phyloP scores from a whole-genome alignment of 1,140 invertebrate species.

The Bombus pyrosoma region DNA sequence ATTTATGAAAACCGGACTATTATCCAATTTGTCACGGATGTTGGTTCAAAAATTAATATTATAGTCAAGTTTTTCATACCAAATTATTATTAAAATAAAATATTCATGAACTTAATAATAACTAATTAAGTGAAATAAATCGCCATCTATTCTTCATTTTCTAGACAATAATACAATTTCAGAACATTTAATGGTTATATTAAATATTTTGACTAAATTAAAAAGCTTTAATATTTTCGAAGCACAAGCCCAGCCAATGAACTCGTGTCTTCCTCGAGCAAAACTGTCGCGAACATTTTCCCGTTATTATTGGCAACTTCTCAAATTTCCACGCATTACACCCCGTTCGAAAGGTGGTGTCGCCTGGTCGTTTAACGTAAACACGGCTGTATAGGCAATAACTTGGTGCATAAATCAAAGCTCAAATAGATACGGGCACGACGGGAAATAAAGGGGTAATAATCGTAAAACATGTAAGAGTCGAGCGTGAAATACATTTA shows the following conservation, averaged over 20 bases:
- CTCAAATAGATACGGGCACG: conserved; percentile 32
- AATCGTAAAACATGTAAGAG: conserved; percentile 53
- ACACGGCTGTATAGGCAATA: conserved; percentile 27
- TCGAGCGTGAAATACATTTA: conserved; percentile 49
- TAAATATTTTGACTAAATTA: not conserved
- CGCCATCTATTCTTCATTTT: too few relatives aligned
- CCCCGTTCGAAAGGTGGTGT: not conserved
- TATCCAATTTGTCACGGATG: not conserved
- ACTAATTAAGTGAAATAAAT: not conserved
- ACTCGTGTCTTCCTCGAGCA: not conserved
- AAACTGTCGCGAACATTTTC: not conserved
- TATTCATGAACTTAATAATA: too few relatives aligned
- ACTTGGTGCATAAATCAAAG: conserved; percentile 27
- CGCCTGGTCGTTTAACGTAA: conserved; percentile 28
- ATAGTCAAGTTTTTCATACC: not conserved
- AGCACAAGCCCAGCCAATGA: not conserved
- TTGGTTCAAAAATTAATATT: not conserved
- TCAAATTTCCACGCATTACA: not conserved
- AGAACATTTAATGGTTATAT: not conserved
- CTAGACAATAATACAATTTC: too few relatives aligned
- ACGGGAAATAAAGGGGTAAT: conserved; percentile 46
- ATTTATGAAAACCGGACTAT: not conserved
- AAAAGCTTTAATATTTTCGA: not conserved
- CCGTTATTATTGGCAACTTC: conserved; percentile 7
- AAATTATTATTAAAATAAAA: not conserved